These are phyloP conservation scores for Chloroclystis v-ata DNA, from an alignment of 2,888 invertebrate genomes.

Conservation along the genomic window DNA sequence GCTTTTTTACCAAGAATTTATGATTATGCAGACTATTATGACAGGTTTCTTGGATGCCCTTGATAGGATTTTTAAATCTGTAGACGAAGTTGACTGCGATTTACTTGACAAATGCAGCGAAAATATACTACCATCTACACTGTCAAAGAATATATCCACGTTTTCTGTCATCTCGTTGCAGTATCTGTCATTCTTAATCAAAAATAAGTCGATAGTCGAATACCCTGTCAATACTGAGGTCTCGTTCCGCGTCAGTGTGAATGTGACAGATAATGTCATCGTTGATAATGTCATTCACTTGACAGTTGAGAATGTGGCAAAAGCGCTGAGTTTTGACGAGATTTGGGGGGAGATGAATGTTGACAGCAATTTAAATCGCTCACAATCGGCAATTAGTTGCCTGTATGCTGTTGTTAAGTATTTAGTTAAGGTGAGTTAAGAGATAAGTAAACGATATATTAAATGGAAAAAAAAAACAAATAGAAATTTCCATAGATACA, in stretches of 20 bases:
- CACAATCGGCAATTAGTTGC: slow-evolving; percentile 70
- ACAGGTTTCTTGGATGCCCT: slow-evolving; percentile 53
- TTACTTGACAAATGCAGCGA: slow-evolving; percentile 65
- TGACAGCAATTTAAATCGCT: slow-evolving; percentile 61
- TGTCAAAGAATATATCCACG: slow-evolving; percentile 60
- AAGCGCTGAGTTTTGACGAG: slow-evolving; percentile 56
- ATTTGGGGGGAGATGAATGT: slow-evolving; percentile 66
- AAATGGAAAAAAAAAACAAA: too few relatives aligned
- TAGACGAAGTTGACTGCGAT: slow-evolving; percentile 66
- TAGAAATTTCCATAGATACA: too few relatives aligned
- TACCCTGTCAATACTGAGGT: slow-evolving; percentile 64
- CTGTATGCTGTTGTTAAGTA: slow-evolving; percentile 69
- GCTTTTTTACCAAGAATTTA: slow-evolving; percentile 67
- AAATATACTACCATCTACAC: slow-evolving; percentile 48
- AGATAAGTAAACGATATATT: too few relatives aligned
- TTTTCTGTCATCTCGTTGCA: slow-evolving; percentile 69
- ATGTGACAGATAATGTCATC: slow-evolving; percentile 54
- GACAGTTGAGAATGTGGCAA: slow-evolving; percentile 60
- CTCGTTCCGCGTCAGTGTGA: slow-evolving; percentile 52
- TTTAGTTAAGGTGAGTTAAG: slow-evolving; percentile 61
- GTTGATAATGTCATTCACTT: slow-evolving; percentile 60
- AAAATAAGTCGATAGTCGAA: slow-evolving; percentile 69
- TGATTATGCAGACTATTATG: slow-evolving; percentile 57
- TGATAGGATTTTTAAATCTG: slow-evolving; percentile 45
- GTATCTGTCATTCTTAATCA: slow-evolving; percentile 70